phyloP scores from a whole-genome alignment of 2,888 invertebrate species.

The Drosophila lacicola region DNA sequence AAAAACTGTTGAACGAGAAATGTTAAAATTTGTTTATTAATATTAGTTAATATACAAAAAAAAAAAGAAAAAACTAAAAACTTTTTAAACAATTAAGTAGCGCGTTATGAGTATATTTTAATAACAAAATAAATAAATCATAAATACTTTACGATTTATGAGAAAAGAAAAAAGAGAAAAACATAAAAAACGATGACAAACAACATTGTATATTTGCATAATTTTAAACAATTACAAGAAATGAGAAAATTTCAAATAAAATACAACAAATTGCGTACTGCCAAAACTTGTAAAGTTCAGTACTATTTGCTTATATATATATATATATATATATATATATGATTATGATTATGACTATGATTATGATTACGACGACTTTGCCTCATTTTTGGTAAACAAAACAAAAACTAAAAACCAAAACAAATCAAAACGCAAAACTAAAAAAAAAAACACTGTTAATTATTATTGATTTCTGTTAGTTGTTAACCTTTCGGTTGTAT shows the following conservation, averaged over 20 bases:
- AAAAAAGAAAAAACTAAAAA: conserved; percentile 19
- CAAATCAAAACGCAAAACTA: conserved; percentile 36
- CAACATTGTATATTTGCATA: conserved; percentile 63
- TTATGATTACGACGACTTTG: conserved; percentile 48
- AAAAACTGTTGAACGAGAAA: conserved; percentile 62
- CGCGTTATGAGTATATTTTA: conserved; percentile 79
- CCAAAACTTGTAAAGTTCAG: conserved; percentile 84
- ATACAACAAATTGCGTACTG: conserved; percentile 72
- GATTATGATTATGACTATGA: conserved; percentile 40
- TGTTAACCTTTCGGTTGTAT: conserved; percentile 66
- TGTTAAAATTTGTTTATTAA: conserved; percentile 78
- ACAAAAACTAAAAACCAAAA: conserved; percentile 46
- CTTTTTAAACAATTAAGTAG: conserved; percentile 80
- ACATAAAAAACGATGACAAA: conserved; percentile 11
- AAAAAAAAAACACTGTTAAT: conserved; percentile 55
- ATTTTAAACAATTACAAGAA: conserved; percentile 54
- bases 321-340: background rate
- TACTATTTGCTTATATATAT: conserved; percentile 69
- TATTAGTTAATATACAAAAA: conserved; percentile 69
- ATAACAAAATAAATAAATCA: conserved; percentile 52
- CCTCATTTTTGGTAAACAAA: conserved; percentile 73
- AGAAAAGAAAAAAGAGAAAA: conserved; percentile 27
- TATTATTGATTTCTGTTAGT: conserved; percentile 56
- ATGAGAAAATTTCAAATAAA: conserved; percentile 2
- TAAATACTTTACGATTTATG: conserved; percentile 67